Percentiles rank a stretch among this genome's conserved stretches.
Conservation (phyloP, 2,113 vertebrate species). For the Danio rerio region DNA sequence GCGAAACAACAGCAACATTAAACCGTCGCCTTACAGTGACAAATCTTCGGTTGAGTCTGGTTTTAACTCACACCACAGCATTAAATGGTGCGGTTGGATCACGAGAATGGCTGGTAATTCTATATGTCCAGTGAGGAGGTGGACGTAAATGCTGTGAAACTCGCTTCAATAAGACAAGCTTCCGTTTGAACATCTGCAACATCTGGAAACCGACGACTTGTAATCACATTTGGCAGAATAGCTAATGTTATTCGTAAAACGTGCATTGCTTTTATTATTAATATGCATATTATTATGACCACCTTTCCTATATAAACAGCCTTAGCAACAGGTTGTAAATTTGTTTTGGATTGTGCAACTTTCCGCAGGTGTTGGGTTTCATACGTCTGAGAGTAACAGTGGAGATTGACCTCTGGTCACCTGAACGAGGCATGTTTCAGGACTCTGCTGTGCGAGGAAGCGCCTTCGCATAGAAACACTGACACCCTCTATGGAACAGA, state of each 20-base stretch:
- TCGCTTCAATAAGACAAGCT: constrained; percentile 58
- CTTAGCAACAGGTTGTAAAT: constrained; percentile 41
- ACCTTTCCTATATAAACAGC: not conserved
- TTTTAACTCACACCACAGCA: constrained; percentile 52
- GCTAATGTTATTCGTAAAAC: too few relatives aligned
- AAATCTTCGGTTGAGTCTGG: constrained; percentile 44
- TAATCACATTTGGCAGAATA: not conserved
- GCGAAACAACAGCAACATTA: not conserved
- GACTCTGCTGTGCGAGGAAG: constrained; percentile 27
- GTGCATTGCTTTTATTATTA: not conserved
- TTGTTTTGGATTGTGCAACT: constrained; percentile 46
- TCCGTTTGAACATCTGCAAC: constrained; percentile 54
- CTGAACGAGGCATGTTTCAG: constrained; percentile 21
- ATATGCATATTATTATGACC: not conserved
- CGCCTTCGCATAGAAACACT: constrained; percentile 10
- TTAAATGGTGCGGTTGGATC: constrained; percentile 50
- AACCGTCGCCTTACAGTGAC: not conserved
- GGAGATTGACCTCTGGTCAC: constrained; percentile 44
- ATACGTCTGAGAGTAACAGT: constrained; percentile 60
- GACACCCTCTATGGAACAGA: constrained; percentile 38
- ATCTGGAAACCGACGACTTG: not conserved
- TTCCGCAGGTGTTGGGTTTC: constrained; percentile 71
- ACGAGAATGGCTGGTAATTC: constrained; percentile 53
- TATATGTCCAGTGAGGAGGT: constrained; percentile 59
- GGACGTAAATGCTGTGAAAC: constrained; percentile 50